These are phyloP conservation scores for Gymnarchus niloticus DNA, from an alignment of 2,113 vertebrate genomes.

Conservation along the genomic window DNA sequence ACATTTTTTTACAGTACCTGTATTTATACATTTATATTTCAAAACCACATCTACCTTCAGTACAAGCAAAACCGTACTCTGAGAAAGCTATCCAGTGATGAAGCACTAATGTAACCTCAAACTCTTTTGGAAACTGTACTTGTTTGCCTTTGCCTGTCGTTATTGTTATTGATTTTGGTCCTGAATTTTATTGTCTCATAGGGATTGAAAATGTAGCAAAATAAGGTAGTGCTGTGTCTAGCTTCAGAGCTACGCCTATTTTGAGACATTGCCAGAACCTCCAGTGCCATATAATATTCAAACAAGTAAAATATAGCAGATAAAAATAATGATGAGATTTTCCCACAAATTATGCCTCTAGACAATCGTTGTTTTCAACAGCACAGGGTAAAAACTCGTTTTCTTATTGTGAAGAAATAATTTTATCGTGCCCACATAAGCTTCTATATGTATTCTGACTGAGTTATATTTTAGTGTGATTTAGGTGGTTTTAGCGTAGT, in stretches of 20 bases:
- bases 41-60: slow-evolving; percentile 71
- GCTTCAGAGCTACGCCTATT: neutral
- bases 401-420: neutral
- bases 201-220: slow-evolving; percentile 18
- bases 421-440: slow-evolving; percentile 2
- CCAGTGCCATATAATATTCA: neutral
- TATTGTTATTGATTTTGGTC: slow-evolving; percentile 8
- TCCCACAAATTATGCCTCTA: slow-evolving; percentile 13
- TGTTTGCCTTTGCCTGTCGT: slow-evolving; percentile 38
- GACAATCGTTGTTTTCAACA: slow-evolving; percentile 15
- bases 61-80: slow-evolving; percentile 46
- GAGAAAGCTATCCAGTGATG: slow-evolving; percentile 56
- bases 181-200: slow-evolving; percentile 8
- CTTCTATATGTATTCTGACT: slow-evolving; percentile 6
- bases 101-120: slow-evolving; percentile 63
- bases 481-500: slow-evolving; percentile 1
- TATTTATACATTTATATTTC: slow-evolving; percentile 49
- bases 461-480: neutral
- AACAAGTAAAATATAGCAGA: neutral
- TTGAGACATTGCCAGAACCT: slow-evolving; percentile 1
- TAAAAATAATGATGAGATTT: neutral
- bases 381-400: slow-evolving; percentile 4
- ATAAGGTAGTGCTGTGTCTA: slow-evolving; percentile 4
- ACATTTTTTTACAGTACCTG: slow-evolving; percentile 38
- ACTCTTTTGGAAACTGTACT: slow-evolving; percentile 44